Percentiles rank a stretch among this genome's conserved stretches.
These are phyloP conservation scores for Parotia lawesii DNA, from an alignment of 2,113 vertebrate genomes.

Conservation along the genomic window DNA sequence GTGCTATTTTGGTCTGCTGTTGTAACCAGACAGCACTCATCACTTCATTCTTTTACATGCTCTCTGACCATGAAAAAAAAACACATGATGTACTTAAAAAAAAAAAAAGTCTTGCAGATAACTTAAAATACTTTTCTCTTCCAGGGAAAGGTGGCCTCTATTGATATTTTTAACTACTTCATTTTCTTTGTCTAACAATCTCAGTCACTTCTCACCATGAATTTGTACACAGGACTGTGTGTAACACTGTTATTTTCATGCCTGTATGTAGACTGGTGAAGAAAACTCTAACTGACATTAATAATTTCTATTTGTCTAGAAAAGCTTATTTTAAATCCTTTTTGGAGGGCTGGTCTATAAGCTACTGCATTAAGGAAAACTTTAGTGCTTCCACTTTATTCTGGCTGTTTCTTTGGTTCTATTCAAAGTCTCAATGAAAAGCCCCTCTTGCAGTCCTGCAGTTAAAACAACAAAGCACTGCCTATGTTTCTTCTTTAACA, in stretches of 20 bases:
- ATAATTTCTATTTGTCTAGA: conserved; percentile 22
- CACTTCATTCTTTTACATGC: background rate
- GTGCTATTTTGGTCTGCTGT: background rate
- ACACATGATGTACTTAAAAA: background rate
- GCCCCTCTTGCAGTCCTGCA: conserved; percentile 40
- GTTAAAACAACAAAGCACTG: conserved; percentile 61
- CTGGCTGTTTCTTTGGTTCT: conserved; percentile 38
- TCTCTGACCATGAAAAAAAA: background rate
- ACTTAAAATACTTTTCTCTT: background rate
- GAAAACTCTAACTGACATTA: background rate
- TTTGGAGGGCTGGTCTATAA: conserved; percentile 2
- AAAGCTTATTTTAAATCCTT: conserved; percentile 34
- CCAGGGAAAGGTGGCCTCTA: background rate
- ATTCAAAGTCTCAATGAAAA: conserved; percentile 51
- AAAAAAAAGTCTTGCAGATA: background rate
- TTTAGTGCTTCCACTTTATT: conserved; percentile 32
- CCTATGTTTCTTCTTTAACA: conserved; percentile 44
- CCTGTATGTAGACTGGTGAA: background rate
- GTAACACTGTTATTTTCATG: background rate
- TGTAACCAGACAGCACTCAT: background rate
- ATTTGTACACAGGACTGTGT: background rate
- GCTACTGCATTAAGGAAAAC: conserved; percentile 41
- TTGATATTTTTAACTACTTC: background rate
- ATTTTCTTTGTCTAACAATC: background rate
- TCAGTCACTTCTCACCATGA: background rate